Conservation (phyloP, 2,113 vertebrate species). For the Serilophus lunatus region DNA sequence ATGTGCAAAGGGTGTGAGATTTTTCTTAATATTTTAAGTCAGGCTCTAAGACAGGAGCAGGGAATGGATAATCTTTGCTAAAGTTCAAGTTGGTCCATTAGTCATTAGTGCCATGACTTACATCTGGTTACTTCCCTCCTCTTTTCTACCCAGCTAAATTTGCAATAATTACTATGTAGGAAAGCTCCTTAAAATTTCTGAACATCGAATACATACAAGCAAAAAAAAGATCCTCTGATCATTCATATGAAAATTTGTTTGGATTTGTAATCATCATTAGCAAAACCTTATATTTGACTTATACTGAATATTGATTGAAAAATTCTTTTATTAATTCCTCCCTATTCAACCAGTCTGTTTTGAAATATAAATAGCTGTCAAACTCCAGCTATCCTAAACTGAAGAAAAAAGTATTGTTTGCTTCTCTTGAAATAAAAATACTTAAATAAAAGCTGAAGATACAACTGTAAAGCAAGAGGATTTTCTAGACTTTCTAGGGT, state of each 20-base stretch:
- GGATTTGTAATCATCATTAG: neutral
- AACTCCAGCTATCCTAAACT: neutral
- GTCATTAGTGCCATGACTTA: neutral
- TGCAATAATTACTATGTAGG: neutral
- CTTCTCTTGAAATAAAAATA: neutral
- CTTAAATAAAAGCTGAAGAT: neutral
- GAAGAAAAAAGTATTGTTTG: neutral
- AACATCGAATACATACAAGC: neutral
- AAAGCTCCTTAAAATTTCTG: neutral
- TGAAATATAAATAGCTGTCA: neutral
- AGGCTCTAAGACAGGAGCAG: rapidly evolving
- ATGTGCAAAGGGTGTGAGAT: neutral
- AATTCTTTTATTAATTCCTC: neutral
- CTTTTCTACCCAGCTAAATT: neutral
- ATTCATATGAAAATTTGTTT: neutral
- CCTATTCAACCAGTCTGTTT: neutral
- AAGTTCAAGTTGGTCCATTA: neutral
- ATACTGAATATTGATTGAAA: neutral
- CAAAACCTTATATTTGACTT: neutral
- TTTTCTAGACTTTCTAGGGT: neutral
- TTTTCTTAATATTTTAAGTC: neutral
- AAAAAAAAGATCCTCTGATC: neutral
- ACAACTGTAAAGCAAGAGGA: neutral
- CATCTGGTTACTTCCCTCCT: neutral
- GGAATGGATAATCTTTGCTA: neutral